These are phyloP conservation scores for Calliphora vicina DNA, from an alignment of 1,140 invertebrate species.

Conservation along the genomic window DNA sequence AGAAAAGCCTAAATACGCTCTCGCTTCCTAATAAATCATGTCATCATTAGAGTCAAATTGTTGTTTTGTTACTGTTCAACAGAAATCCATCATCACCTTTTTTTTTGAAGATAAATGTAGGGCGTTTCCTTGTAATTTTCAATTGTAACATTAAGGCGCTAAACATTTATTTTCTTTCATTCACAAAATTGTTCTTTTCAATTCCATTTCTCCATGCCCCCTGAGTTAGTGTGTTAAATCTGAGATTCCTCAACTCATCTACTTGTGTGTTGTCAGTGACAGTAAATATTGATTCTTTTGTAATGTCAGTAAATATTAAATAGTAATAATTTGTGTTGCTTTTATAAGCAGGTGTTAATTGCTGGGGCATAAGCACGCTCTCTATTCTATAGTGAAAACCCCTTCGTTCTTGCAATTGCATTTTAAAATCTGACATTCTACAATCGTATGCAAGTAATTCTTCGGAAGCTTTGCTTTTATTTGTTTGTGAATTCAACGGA, in stretches of 20 bases:
- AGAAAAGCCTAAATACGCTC: no score
- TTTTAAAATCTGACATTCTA: neutral
- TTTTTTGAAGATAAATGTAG: neutral
- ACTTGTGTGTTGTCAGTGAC: neutral
- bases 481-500: slow-evolving; percentile 9
- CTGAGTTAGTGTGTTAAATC: neutral
- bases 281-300: neutral
- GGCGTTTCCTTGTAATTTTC: slow-evolving; percentile 4
- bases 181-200: neutral
- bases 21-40: neutral
- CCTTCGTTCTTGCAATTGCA: neutral
- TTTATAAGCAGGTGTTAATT: slow-evolving; percentile 16
- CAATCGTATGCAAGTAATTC: neutral
- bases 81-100: neutral
- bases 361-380: neutral
- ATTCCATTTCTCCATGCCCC: no score
- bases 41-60: neutral
- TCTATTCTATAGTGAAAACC: neutral
- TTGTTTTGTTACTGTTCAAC: neutral
- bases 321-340: neutral
- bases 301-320: neutral
- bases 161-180: neutral
- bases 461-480: neutral
- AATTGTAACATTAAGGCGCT: neutral
- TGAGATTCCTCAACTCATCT: neutral